Base-by-base conservation (phyloP, 2,113 vertebrate genomes). In the Oreochromis spilurus region DNA sequence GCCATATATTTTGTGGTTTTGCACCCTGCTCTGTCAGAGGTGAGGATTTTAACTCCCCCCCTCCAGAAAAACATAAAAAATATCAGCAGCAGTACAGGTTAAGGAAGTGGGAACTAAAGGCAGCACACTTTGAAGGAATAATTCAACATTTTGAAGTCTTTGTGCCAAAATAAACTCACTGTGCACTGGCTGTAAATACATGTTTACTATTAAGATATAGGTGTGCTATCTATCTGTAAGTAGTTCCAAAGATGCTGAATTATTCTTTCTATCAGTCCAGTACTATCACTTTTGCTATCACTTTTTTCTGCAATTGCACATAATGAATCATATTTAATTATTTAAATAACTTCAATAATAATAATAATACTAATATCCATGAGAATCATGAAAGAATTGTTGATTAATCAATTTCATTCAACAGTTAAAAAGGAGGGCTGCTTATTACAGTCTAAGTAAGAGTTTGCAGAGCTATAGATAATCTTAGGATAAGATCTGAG, bases 1-100 rank as follows among this genome's bases (percentile, higher is more conserved):
- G 92, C 89, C 89, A 88, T 88, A 90, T 29, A 11, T 87, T 54
- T 48, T 81, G 85, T 89, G 83, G 84, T 85, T 91, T 82, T 84
- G 78, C 82, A 93, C 86, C 92, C 70, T 81, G 57, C 80, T 91
- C 38, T 53, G 65, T 54, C 14, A 24, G 81, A 91, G 55, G 81
- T 79, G 45, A 60, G 82, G 83, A 45, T 31, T 45, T 81, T 45
- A 57, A 91, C 62, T 67, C 79, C 89, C 75, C 21, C 34, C 19
- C 34, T n/a, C 19, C 34, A 67, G 62, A 26, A 24, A 70, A 29
- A 72, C 16, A 80, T 60, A 82, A 89, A 72, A 89, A 75, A 89
- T 77, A 85, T 40, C 75, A 84, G 16, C 86, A 93, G 77, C 85
- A 92, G 88, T 57, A 82, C 13, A 19, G 26, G 57, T 91, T 77